Evolutionary conservation across 2,888 invertebrate genomes (phyloP).

Genomic region (Rhamnusium bicolor): DNA sequence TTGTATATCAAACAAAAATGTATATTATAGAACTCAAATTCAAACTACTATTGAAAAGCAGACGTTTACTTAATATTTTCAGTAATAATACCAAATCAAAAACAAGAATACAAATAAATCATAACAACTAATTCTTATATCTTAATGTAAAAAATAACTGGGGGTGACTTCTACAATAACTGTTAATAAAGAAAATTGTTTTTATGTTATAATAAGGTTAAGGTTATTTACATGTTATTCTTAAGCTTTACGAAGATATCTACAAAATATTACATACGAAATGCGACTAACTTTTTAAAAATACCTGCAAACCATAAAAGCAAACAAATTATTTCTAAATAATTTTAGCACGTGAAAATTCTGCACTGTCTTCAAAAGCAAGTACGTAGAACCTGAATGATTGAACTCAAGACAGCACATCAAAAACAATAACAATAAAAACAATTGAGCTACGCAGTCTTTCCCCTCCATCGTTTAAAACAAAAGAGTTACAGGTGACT

Average conservation of each 20-base stretch:
- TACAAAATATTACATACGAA: conserved; percentile 25
- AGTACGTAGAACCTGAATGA: too few species aligned
- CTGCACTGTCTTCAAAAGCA: too few species aligned
- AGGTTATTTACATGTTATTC: conserved; percentile 32
- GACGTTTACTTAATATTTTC: not conserved
- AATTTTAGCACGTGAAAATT: too few species aligned
- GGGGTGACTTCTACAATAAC: not conserved
- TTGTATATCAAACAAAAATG: not conserved
- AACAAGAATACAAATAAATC: not conserved
- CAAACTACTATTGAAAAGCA: not conserved
- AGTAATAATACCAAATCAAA: not conserved
- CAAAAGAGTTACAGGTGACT: too few species aligned
- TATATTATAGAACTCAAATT: not conserved
- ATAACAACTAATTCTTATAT: not conserved
- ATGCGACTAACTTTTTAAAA: conserved; percentile 19
- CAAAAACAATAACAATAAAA: too few species aligned
- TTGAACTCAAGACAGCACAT: too few species aligned
- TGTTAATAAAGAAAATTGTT: not conserved
- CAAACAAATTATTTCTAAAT: too few species aligned
- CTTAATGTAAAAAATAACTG: not conserved
- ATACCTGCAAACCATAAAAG: too few species aligned
- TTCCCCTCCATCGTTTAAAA: too few species aligned
- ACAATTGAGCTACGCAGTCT: too few species aligned
- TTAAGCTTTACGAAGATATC: conserved; percentile 16
- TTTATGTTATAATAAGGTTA: conserved; percentile 1